phyloP scores from a whole-genome alignment of 2,797 vertebrate species.

The Manis crassicaudata region DNA sequence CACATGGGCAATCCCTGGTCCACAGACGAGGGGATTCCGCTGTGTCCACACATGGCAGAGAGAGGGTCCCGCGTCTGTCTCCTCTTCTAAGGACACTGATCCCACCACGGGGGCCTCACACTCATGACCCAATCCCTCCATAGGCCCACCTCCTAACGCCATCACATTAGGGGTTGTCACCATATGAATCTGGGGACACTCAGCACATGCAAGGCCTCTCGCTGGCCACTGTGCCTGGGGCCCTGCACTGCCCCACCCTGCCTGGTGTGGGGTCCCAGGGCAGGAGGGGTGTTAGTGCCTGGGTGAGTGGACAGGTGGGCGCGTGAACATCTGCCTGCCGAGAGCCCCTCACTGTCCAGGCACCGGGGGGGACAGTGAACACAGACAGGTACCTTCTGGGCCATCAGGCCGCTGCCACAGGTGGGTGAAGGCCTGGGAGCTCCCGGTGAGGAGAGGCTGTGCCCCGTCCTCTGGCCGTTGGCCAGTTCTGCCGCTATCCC shows the following conservation, averaged over 20 bases:
- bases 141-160: neutral
- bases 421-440: neutral
- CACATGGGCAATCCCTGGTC: neutral
- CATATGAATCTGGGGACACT: neutral
- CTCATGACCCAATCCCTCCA: neutral
- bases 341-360: accelerated
- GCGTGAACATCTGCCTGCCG: accelerated
- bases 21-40: neutral
- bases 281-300: accelerated
- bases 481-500: neutral
- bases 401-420: accelerated
- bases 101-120: neutral
- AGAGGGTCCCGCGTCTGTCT: neutral
- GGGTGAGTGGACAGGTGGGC: neutral
- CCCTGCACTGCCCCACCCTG: accelerated
- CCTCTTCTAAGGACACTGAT: neutral
- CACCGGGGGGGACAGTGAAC: accelerated
- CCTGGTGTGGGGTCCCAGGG: accelerated
- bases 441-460: too few relatives aligned
- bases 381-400: accelerated
- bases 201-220: neutral
- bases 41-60: neutral
- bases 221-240: neutral
- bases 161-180: neutral
- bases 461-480: too few relatives aligned